phyloP scores from a whole-genome alignment of 2,888 invertebrate genomes.

The Plusia festucae region DNA sequence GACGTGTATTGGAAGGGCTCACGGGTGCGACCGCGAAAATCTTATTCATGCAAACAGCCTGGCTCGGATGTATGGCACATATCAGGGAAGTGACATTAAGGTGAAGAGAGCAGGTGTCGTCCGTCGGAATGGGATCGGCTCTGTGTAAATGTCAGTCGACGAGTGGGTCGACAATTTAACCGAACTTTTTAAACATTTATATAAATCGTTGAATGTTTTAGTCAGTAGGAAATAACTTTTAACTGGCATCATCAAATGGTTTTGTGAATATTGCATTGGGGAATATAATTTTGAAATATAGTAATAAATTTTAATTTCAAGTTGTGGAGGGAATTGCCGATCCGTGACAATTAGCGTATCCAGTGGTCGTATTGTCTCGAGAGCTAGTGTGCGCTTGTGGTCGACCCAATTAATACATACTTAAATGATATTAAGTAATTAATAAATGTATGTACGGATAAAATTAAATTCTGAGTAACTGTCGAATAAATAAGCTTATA shows the following conservation, averaged over 20 bases:
- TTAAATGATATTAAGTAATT: conserved; percentile 23
- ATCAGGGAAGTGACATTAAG: conserved; percentile 82
- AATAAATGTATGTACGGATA: conserved; percentile 15
- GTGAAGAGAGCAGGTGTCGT: conserved; percentile 71
- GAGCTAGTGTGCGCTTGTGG: conserved; percentile 32
- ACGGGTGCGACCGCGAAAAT: conserved; percentile 86
- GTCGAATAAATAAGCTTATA: background rate
- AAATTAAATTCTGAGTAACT: background rate
- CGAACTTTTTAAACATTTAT: conserved; percentile 56
- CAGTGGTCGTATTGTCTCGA: conserved; percentile 31
- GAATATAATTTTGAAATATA: conserved; percentile 19
- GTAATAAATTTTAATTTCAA: conserved; percentile 39
- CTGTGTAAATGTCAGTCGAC: conserved; percentile 76
- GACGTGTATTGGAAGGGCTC: conserved; percentile 87
- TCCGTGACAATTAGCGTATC: conserved; percentile 45
- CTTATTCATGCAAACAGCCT: conserved; percentile 66
- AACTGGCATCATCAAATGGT: conserved; percentile 18
- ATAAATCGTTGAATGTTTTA: conserved; percentile 44
- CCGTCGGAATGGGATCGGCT: conserved; percentile 66
- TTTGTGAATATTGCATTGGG: conserved; percentile 27
- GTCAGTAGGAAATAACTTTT: conserved; percentile 50
- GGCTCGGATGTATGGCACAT: conserved; percentile 73
- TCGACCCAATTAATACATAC: conserved; percentile 29
- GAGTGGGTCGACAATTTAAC: conserved; percentile 58
- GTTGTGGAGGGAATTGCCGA: conserved; percentile 37